These are phyloP conservation scores for Ammodytes dubius DNA, from an alignment of 2,113 vertebrate genomes.

Conservation along the genomic window DNA sequence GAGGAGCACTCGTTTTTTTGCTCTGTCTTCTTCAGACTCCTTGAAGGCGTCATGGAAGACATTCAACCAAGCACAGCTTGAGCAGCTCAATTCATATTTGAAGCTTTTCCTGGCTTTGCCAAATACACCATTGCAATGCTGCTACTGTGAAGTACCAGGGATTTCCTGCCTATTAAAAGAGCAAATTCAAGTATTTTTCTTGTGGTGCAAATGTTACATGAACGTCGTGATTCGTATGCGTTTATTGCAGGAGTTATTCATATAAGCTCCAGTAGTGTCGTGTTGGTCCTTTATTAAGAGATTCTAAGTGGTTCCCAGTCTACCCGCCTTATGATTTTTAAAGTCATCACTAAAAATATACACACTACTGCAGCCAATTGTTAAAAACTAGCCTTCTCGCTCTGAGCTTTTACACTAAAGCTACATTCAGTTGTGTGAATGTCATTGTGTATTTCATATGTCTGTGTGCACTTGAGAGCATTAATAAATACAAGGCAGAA, in stretches of 20 bases:
- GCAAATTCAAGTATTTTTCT: constrained; percentile 38
- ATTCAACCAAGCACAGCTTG: neutral
- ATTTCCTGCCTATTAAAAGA: neutral
- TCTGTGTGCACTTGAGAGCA: neutral
- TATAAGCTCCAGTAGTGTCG: constrained; percentile 7
- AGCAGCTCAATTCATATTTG: neutral
- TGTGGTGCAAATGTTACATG: constrained; percentile 13
- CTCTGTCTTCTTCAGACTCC: constrained; percentile 7
- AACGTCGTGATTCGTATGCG: neutral
- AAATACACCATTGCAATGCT: neutral
- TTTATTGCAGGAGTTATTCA: constrained; percentile 20
- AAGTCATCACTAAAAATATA: constrained; percentile 24
- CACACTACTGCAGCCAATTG: neutral
- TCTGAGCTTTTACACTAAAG: constrained; percentile 4
- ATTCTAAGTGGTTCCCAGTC: constrained; percentile 5
- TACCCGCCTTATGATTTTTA: neutral
- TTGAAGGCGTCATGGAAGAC: neutral
- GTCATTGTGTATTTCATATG: neutral
- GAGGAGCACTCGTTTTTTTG: constrained; percentile 17
- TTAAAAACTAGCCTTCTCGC: neutral
- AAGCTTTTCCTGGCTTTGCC: neutral
- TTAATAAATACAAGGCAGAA: constrained; percentile 18
- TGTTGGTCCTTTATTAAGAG: neutral
- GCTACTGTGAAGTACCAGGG: neutral
- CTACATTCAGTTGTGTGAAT: constrained; percentile 19